These are phyloP conservation scores for Falco biarmicus DNA, from an alignment of 2,797 vertebrate species.

Conservation along the genomic window DNA sequence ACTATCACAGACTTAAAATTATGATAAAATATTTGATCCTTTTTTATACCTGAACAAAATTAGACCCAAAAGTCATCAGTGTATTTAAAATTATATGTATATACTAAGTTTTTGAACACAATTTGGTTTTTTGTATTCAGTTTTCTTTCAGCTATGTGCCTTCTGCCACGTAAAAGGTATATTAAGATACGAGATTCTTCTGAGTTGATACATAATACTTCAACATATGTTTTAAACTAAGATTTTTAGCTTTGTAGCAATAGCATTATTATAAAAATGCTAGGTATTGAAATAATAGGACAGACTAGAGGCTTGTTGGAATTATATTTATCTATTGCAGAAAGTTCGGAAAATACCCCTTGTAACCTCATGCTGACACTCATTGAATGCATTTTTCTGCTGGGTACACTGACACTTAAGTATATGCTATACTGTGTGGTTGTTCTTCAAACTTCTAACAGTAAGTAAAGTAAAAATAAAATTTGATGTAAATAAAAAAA, in stretches of 20 bases:
- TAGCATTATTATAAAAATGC: background rate
- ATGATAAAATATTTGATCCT: background rate
- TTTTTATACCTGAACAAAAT: background rate
- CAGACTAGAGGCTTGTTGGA: background rate
- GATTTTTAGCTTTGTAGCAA: background rate
- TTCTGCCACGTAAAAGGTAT: background rate
- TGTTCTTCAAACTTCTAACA: background rate
- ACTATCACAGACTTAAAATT: background rate
- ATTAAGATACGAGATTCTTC: background rate
- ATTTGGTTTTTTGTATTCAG: background rate
- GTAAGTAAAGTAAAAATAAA: background rate
- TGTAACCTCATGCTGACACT: background rate
- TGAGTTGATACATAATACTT: background rate
- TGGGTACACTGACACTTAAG: rapidly evolving
- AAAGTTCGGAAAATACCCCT: background rate
- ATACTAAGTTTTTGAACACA: background rate
- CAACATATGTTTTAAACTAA: background rate
- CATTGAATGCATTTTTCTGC: background rate
- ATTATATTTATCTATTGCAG: background rate
- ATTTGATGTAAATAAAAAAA: background rate
- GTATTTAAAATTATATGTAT: background rate
- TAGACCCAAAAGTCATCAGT: background rate
- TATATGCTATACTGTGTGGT: background rate
- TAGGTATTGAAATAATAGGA: background rate
- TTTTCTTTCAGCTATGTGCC: background rate